Conservation (phyloP, 2,113 vertebrate genomes). For the Ochotona curzoniae region DNA sequence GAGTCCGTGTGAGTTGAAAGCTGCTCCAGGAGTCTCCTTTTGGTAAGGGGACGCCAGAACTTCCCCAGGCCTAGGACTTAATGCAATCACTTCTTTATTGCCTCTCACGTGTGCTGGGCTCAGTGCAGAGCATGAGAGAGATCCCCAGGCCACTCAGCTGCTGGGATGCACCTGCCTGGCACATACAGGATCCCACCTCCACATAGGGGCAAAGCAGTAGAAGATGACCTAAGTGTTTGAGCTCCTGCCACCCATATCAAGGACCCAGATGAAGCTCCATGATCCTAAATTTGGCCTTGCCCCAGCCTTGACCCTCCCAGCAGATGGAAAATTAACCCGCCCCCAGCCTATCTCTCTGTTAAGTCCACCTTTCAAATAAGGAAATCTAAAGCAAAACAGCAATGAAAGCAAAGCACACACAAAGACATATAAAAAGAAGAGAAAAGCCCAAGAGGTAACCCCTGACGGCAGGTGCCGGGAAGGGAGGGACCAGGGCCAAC, state of each 20-base stretch:
- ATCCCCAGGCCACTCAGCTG: too few species aligned
- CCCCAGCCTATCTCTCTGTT: too few species aligned
- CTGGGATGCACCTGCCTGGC: background rate
- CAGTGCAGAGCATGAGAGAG: background rate
- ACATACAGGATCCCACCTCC: background rate
- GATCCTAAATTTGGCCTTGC: too few species aligned
- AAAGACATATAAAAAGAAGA: background rate
- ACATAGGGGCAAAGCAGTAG: too few species aligned
- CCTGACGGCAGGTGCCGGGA: background rate
- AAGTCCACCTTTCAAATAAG: too few species aligned
- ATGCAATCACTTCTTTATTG: background rate
- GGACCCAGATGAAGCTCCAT: too few species aligned
- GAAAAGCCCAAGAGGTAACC: background rate
- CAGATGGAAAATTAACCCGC: too few species aligned
- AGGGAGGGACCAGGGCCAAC: too few species aligned
- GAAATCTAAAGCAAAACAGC: background rate
- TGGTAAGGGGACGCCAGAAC: background rate
- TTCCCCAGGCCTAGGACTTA: background rate
- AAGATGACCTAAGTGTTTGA: too few species aligned
- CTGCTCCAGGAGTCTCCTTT: background rate
- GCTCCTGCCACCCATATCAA: too few species aligned
- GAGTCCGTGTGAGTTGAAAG: too few species aligned
- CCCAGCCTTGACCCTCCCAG: too few species aligned
- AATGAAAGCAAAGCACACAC: background rate
- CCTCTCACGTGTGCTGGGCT: background rate